Evolutionary conservation across 2,113 vertebrate genomes (phyloP), one percentile per base, ranked within the genome.

Genomic region (Colinus virginianus): DNA sequence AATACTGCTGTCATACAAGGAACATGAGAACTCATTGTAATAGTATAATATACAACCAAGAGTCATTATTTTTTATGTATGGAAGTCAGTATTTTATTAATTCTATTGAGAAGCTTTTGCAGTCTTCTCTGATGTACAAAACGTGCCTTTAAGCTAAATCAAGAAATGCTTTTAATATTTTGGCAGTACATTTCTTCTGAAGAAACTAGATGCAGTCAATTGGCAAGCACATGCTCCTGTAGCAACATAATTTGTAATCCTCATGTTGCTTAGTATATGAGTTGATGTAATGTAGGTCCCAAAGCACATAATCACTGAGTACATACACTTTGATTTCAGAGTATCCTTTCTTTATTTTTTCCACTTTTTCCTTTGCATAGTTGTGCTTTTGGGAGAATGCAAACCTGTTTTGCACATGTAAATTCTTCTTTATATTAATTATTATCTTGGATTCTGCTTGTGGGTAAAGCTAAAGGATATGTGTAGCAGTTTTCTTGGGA

Each of bases 181-280:
- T 94, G 89, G 91, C 87, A 86, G 53, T 77, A 76, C 28, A 51
- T 49, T 96, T 96, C 72, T 93, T 92, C 82, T 78, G 11, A 28
- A 96, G 95, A 91, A 92, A 74, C 87, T 96, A 95, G 84, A 95
- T 97, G 90, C 85, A 90, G 67, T 82, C 94, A 94, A 97, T 87
- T 90, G 82, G 91, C 76, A 86, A 87, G 88, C 53, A 76, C 66
- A 75, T 63, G 69, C 84, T 92, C 78, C 84, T 26, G 10, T 63
- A 94, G 94, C 76, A 90, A 95, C 93, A 45, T 86, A 69, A 96
- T 96, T 83, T 93, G 89, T 84, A 95, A 96, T 90, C 78, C 40
- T 56, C 88, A 68, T 80, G 80, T 59, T 7, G 51, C 83, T 82
- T n/a, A 55, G 83, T 78, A 25, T 55, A 77, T 78, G 64, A 84